Evolutionary conservation across 2,797 vertebrate genomes (phyloP).

Genomic region (Merluccius polli): DNA sequence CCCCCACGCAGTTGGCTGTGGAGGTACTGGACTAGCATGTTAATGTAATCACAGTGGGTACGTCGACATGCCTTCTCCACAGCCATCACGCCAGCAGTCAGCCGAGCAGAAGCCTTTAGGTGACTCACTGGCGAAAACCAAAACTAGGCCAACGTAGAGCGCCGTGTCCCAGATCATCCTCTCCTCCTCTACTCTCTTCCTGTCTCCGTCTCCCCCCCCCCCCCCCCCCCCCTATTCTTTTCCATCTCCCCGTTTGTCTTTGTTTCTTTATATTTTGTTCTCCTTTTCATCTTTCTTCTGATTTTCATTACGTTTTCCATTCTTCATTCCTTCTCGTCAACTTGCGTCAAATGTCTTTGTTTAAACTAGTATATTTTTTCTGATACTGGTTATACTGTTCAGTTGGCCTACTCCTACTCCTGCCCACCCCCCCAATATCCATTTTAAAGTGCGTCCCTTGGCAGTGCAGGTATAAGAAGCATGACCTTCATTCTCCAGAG

Average conservation of each 20-base stretch:
- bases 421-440: background rate
- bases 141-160: slow-evolving; percentile 67
- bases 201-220: background rate
- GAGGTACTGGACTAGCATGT: slow-evolving; percentile 13
- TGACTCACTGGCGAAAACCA: slow-evolving; percentile 60
- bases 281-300: slow-evolving; percentile 25
- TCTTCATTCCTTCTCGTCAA: background rate
- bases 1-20: background rate
- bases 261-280: slow-evolving; percentile 8
- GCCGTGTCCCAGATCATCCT: slow-evolving; percentile 60
- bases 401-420: no score
- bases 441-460: background rate
- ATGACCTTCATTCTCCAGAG: background rate
- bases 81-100: slow-evolving; percentile 53
- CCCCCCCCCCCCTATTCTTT: background rate
- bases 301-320: slow-evolving; percentile 6
- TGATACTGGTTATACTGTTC: no score
- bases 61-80: slow-evolving; percentile 47
- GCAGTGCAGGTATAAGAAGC: background rate
- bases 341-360: background rate
- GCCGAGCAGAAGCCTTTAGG: slow-evolving; percentile 66
- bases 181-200: background rate
- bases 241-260: slow-evolving; percentile 29
- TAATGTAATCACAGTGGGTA: slow-evolving; percentile 40
- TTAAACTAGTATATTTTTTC: no score